Percentiles rank a stretch among this genome's conserved stretches.
Conservation (phyloP, 2,797 vertebrate species). For the Pangasius macronema region DNA sequence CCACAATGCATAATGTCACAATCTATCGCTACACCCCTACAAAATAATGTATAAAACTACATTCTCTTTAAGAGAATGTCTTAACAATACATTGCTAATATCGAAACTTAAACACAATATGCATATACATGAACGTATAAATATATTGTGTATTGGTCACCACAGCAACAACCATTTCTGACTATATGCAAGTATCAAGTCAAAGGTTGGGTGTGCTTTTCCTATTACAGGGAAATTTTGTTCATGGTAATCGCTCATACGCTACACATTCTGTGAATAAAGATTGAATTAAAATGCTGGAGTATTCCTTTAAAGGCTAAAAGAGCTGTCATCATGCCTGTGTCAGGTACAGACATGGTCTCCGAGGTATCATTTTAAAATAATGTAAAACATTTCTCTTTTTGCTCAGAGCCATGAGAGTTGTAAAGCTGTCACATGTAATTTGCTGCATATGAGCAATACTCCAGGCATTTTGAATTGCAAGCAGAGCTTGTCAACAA, state of each 20-base stretch:
- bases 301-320: constrained; percentile 13
- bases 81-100: no score
- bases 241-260: neutral
- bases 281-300: constrained; percentile 6
- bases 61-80: no score
- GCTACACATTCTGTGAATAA: constrained; percentile 4
- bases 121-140: no score
- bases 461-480: constrained; percentile 20
- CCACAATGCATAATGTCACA: no score
- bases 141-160: neutral
- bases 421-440: constrained; percentile 31
- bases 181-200: neutral
- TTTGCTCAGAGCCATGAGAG: constrained; percentile 27
- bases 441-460: constrained; percentile 36
- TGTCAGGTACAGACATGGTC: constrained; percentile 15
- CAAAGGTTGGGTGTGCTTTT: neutral
- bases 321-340: constrained; percentile 2
- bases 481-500: constrained; percentile 25
- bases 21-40: neutral
- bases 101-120: no score
- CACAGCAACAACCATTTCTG: neutral
- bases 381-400: constrained; percentile 35
- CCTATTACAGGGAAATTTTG: neutral
- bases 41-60: neutral
- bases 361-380: constrained; percentile 12